phyloP scores from a whole-genome alignment of 1,140 invertebrate genomes.

The Psilanteris sp. region DNA sequence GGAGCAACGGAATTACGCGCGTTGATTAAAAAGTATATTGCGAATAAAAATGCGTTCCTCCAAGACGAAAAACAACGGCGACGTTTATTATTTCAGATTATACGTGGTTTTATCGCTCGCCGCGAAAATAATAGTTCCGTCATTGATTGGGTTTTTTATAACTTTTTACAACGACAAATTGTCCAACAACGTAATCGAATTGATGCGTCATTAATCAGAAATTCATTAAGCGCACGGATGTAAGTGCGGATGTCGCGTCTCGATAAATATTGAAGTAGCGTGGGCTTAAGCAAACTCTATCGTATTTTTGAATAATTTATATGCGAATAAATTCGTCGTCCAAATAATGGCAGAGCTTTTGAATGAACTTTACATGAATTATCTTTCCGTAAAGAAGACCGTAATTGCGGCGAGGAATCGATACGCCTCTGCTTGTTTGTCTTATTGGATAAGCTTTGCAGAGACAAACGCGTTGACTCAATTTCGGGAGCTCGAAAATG shows the following conservation, averaged over 20 bases:
- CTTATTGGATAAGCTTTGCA: slow-evolving; percentile 24
- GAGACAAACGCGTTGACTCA: slow-evolving; percentile 17
- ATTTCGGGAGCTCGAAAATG: slow-evolving; percentile 4
- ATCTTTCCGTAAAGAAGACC: slow-evolving; percentile 21
- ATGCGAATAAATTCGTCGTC: slow-evolving; percentile 31
- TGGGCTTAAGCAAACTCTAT: slow-evolving; percentile 20
- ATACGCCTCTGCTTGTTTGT: slow-evolving; percentile 18
- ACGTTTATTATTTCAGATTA: no score
- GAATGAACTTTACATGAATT: slow-evolving; percentile 36
- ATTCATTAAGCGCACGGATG: slow-evolving; percentile 34
- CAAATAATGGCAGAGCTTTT: slow-evolving; percentile 16
- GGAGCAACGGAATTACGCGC: no score
- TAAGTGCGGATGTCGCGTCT: slow-evolving; percentile 28
- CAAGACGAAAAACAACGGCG: no score
- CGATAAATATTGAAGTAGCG: slow-evolving; percentile 43
- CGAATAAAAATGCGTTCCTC: no score
- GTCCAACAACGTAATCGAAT: slow-evolving; percentile 14
- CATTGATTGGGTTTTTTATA: no score
- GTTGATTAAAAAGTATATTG: no score
- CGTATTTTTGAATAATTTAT: slow-evolving; percentile 49
- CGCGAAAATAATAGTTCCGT: no score
- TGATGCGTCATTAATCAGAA: slow-evolving; percentile 48
- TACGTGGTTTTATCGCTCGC: no score
- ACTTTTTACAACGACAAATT: no score
- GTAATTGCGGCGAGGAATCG: slow-evolving; percentile 16